Conservation (phyloP, 2,888 invertebrate species). For the Eilema depressum region DNA sequence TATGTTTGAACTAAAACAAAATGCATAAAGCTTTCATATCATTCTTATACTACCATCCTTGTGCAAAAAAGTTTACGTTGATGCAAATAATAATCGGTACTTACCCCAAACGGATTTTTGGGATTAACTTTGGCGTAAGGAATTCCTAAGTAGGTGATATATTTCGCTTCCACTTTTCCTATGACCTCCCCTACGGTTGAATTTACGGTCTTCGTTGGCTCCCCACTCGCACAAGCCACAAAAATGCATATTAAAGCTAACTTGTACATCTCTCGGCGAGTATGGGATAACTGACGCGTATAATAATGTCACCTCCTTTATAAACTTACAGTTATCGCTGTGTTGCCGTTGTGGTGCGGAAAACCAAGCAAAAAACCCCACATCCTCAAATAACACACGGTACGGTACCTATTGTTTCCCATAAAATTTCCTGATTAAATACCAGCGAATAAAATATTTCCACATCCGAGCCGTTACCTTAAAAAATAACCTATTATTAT, state of each 20-base stretch:
- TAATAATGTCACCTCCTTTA: neutral
- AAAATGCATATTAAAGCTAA: conserved; percentile 3
- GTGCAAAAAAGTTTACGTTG: no score
- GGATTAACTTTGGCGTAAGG: conserved; percentile 69
- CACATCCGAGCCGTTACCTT: no score
- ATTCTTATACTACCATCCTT: no score
- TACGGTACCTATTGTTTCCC: neutral
- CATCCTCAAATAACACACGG: neutral
- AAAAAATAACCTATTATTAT: no score
- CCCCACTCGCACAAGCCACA: neutral
- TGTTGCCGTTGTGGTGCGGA: neutral
- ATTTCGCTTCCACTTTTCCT: conserved; percentile 62
- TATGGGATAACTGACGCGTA: neutral
- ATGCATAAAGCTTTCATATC: no score
- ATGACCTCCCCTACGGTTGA: conserved; percentile 56
- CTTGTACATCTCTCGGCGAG: conserved; percentile 8
- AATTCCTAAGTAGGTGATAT: conserved; percentile 69
- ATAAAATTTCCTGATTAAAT: neutral
- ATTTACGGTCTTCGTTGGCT: conserved; percentile 40
- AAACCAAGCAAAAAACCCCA: neutral
- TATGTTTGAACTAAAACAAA: no score
- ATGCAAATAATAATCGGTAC: neutral
- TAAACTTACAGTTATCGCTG: neutral
- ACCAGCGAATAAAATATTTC: no score
- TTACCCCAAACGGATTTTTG: conserved; percentile 65